Evolutionary conservation across 2,888 invertebrate species (phyloP), one percentile per base, ranked within the genome.

Genomic region (Napeogenes inachia): DNA sequence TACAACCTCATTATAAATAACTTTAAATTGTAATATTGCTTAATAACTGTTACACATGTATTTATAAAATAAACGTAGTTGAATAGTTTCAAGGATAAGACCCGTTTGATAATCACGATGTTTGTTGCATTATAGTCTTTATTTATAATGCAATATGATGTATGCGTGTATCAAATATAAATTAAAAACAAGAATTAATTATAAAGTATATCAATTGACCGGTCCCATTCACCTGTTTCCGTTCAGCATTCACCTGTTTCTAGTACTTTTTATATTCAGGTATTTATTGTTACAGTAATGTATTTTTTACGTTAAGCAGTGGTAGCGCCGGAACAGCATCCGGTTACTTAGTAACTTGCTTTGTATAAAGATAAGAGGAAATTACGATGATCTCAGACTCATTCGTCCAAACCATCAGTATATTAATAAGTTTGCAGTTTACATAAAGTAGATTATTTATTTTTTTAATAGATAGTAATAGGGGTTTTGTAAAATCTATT

Each of bases 191-290:
- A 10, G 10, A 1, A 12, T 50, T 30, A 50, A 30, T 50, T 30
- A 50, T 30, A 50, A 50, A 50, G 30, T 30, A 50, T 50, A 30
- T 50, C 30, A 50, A 21, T 50, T 21, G 50, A 50, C 50, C 50
- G 50, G 50, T 50, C 68, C 66, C 70, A 71, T 72, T 74, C 73
- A 71, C 68, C 65, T 69, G 73, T 69, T 69, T 68, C 70, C 69
- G 62, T 68, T 57, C 54, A 56, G 47, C 46, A 59, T 67, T 63
- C 70, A 74, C 71, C 72, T 74, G 73, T 68, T 66, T 45, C 66
- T 50, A 50, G 30, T 10, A 30, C 50, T 50, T 50, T 47, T 47
- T 50, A 30, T 50, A 50, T 30, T 50, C n/a, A 30, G 21, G 30
- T 30, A 50, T 50, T 50, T 50, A 30, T 47, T 42, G 30, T 30